Evolutionary conservation across 1,140 invertebrate species (phyloP).

Genomic region (Hylyphantes graminicola): DNA sequence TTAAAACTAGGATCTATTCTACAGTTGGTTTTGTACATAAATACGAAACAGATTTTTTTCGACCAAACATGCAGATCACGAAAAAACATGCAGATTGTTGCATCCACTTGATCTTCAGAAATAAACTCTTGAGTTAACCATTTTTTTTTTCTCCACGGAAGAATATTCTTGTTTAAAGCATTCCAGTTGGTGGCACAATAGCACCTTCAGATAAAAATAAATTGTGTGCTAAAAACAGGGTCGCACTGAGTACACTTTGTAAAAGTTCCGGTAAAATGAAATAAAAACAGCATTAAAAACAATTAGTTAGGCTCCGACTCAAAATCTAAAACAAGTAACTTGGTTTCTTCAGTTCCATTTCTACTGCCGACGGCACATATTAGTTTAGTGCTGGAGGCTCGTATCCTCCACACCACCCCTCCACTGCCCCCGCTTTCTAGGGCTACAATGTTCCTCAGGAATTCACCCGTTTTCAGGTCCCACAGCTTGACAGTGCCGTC

Average conservation of each 20-base stretch:
- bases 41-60: slow-evolving; percentile 23
- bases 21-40: slow-evolving; percentile 26
- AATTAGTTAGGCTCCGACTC: slow-evolving; percentile 56
- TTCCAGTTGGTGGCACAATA: slow-evolving; percentile 29
- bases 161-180: slow-evolving; percentile 25
- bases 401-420: slow-evolving; percentile 98
- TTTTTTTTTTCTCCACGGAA: background rate
- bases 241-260: slow-evolving; percentile 13
- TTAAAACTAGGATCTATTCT: slow-evolving; percentile 43
- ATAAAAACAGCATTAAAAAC: slow-evolving; percentile 5
- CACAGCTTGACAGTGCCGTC: slow-evolving; percentile 99
- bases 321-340: slow-evolving; percentile 82
- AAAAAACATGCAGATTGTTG: background rate
- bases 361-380: slow-evolving; percentile 98
- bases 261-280: slow-evolving; percentile 1
- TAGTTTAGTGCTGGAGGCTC: slow-evolving; percentile 94
- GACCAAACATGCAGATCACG: slow-evolving; percentile 32
- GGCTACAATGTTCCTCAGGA: slow-evolving; percentile 94
- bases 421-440: slow-evolving; percentile 95
- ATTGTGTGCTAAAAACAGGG: slow-evolving; percentile 17
- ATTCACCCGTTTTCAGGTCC: slow-evolving; percentile 96
- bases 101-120: slow-evolving; percentile 36
- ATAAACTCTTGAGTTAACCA: slow-evolving; percentile 12
- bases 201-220: slow-evolving; percentile 38
- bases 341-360: slow-evolving; percentile 99